Evolutionary conservation across 2,113 vertebrate genomes (phyloP).

Genomic region (Hucho hucho): DNA sequence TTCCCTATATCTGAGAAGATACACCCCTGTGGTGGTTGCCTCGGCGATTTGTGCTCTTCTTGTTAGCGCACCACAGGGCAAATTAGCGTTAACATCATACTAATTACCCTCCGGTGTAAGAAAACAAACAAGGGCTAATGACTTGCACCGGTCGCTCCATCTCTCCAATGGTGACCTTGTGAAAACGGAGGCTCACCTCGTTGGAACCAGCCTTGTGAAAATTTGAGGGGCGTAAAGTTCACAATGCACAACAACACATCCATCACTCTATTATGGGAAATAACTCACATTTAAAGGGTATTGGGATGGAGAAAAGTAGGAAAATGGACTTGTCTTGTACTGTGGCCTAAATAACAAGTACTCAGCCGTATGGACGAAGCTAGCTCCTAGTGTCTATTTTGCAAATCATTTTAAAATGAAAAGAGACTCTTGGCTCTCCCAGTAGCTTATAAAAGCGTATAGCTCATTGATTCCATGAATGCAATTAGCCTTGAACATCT

Average conservation of each 20-base stretch:
- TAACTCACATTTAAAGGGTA: background rate
- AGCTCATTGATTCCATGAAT: no score
- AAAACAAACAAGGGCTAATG: conserved; percentile 44
- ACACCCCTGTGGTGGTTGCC: background rate
- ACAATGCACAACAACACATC: background rate
- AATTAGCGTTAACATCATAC: conserved; percentile 59
- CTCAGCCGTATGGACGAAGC: no score
- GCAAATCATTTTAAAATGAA: no score
- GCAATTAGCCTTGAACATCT: no score
- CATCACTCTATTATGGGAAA: background rate
- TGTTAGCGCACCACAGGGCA: conserved; percentile 31
- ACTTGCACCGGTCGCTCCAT: conserved; percentile 20
- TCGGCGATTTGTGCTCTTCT: conserved; percentile 6
- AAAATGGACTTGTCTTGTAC: no score
- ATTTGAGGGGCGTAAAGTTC: conserved; percentile 2
- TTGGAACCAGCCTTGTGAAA: conserved; percentile 1
- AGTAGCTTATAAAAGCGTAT: no score
- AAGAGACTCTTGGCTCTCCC: no score
- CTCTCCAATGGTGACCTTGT: conserved; percentile 39
- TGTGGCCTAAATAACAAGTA: no score
- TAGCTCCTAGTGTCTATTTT: no score
- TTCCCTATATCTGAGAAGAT: conserved; percentile 16
- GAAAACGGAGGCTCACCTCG: conserved; percentile 14
- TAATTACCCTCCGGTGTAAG: conserved; percentile 48
- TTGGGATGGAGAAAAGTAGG: no score